phyloP scores from a whole-genome alignment of 2,888 invertebrate species.

The Leptodirus hochenwartii region DNA sequence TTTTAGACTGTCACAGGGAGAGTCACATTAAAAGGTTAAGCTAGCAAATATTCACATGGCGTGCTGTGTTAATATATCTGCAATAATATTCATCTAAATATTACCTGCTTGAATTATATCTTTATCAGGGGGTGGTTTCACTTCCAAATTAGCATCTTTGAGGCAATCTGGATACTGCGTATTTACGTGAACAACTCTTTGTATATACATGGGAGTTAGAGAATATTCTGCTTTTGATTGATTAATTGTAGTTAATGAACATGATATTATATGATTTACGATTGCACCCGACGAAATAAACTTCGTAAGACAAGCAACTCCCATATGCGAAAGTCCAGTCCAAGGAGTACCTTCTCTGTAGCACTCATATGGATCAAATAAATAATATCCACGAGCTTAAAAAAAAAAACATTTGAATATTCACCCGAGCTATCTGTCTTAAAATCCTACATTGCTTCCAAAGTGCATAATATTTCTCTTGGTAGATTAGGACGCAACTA shows the following conservation, averaged over 20 bases:
- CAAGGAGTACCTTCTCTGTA: slow-evolving; percentile 18
- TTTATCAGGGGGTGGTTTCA: slow-evolving; percentile 8
- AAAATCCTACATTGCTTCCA: slow-evolving; percentile 15
- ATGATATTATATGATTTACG: too few species aligned
- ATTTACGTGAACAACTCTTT: slow-evolving; percentile 17
- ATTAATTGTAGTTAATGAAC: too few species aligned
- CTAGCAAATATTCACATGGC: too few species aligned
- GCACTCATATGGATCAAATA: slow-evolving; percentile 23
- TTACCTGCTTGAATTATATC: slow-evolving; percentile 8
- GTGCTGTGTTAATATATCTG: too few species aligned
- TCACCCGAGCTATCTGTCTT: too few species aligned
- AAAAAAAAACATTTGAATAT: too few species aligned
- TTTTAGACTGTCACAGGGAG: too few species aligned
- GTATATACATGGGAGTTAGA: slow-evolving; percentile 10
- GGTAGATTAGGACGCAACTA: slow-evolving; percentile 17
- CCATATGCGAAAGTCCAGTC: slow-evolving; percentile 15
- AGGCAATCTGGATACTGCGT: slow-evolving; percentile 14
- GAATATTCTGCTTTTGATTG: too few species aligned
- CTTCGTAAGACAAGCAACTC: slow-evolving; percentile 17
- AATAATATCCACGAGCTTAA: slow-evolving; percentile 14
- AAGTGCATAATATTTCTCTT: slow-evolving; percentile 18
- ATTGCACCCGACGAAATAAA: too few species aligned
- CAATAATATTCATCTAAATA: too few species aligned
- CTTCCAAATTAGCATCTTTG: slow-evolving; percentile 13
- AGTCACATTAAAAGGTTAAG: too few species aligned